phyloP scores from a whole-genome alignment of 2,797 vertebrate genomes.

The Channa striata region DNA sequence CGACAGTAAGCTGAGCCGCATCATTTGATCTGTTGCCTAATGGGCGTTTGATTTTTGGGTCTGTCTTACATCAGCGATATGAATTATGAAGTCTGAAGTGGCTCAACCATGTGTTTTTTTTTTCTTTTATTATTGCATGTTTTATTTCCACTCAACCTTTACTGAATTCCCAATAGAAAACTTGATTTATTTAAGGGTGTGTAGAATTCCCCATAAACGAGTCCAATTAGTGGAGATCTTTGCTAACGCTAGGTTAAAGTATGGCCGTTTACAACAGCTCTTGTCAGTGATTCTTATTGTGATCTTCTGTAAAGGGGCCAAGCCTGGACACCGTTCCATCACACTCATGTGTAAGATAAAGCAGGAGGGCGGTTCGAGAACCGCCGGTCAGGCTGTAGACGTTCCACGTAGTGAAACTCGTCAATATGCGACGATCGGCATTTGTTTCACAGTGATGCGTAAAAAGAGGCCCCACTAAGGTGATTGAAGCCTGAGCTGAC shows the following conservation, averaged over 20 bases:
- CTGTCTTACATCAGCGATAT: slow-evolving; percentile 51
- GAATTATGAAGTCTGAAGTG: slow-evolving; percentile 57
- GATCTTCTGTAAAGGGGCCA: slow-evolving; percentile 19
- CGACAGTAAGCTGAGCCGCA: slow-evolving; percentile 87
- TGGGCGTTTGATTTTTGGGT: slow-evolving; percentile 42
- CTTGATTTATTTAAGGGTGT: slow-evolving; percentile 25
- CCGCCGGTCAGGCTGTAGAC: neutral
- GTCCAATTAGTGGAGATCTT: neutral
- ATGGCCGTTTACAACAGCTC: neutral
- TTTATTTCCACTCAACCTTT: slow-evolving; percentile 24
- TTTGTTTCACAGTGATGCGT: neutral
- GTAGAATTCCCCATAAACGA: neutral
- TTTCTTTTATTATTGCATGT: slow-evolving; percentile 59
- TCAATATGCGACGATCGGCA: neutral
- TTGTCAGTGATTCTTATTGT: slow-evolving; percentile 20
- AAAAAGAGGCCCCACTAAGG: neutral
- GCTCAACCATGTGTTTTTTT: slow-evolving; percentile 59
- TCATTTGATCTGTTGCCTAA: slow-evolving; percentile 77
- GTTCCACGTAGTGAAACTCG: neutral
- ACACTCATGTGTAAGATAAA: neutral
- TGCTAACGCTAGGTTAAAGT: slow-evolving; percentile 1
- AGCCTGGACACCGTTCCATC: slow-evolving; percentile 1
- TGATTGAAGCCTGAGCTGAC: slow-evolving; percentile 29
- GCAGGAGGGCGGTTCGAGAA: neutral
- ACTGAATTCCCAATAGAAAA: slow-evolving; percentile 22